Evolutionary conservation across 1,140 invertebrate species (phyloP), one percentile per base, ranked within the genome.

Genomic region (Sminthurinus signatus): DNA sequence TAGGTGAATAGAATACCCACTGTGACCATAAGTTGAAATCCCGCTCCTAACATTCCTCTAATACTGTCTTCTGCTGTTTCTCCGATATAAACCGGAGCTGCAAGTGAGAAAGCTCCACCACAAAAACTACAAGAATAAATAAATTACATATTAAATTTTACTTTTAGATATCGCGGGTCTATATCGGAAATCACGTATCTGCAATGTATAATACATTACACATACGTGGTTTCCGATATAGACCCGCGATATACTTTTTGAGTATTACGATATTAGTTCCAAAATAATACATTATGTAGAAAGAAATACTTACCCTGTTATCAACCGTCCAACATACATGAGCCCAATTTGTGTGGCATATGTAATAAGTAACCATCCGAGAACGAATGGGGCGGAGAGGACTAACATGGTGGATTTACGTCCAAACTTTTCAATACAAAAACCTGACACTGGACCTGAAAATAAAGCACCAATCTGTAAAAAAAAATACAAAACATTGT

Each of bases 361-460:
- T 56, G 86, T 84, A 21, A 93, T 85, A 0, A 88, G 71, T 0
- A 81, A 71, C 88, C 89, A 93, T 28, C 90, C 89, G 25, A 86
- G 46, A 0, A 84, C 80, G 73, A 88, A 89, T 0, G 88, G 88
- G 14, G 88, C 15, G 0, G 85, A 80, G 0, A 89, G 78, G 0
- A 85, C 67, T 19, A 91, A 70, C 80, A 93, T 86, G 0, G 88
- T 83, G 43, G 76, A 78, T 73, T 87, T 90, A 31, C 91, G 76
- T 15, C 91, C 91, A 64, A 89, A 79, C 1, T 80, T 74, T 70
- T 92, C 88, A 1, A 88, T 75, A 85, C 76, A 76, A 28, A 86
- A 77, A 36, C 88, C 88, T 0, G 85, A 83, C 0, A 89, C 83
- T 0, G 91, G 74, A 0, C 89, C 89, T 2, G 85, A 83, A 4